Base-by-base conservation (phyloP, 1,140 invertebrate genomes). In the Macrocentrus cingulum region DNA sequence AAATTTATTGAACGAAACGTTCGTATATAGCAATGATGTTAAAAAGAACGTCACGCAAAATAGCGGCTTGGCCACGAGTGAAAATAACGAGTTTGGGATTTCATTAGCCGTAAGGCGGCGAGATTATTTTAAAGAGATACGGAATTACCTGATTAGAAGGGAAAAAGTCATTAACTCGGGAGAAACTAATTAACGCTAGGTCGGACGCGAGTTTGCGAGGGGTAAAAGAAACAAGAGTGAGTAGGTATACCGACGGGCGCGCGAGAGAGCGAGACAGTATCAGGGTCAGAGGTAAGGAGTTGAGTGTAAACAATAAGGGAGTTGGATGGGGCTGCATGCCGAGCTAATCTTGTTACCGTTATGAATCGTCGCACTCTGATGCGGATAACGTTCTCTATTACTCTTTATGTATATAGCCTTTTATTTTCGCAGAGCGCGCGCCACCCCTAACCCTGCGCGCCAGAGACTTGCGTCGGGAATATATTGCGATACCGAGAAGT, bases 41-140 rank as follows among this genome's bases (percentile, higher is more conserved):
- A 16, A 42, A 42, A 19, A 11, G 16, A 18, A 46, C 44, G 6
- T 8, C 18, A 11, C 16, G n/a, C n/a, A n/a, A n/a, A n/a, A n/a
- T 11, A 19, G 11, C 49, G 29, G 18, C n/a, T 39, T 64, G 59
- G 68, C 66, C 70, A 70, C 69, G 71, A 72, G 72, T 74, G 75
- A 77, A 79, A 79, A 76, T 78, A 79, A 79, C 75, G 76, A 80
- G 74, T 80, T 80, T 75, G 78, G 73, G 76, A 80, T 79, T 80
- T 80, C 77, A 80, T 80, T 80, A 80, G 74, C 70, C 67, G 60
- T 71, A 66, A 60, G 74, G 74, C 76, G 77, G 75, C 66, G 67
- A 78, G 76, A 80, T 80, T 79, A 80, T 79, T 80, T 79, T 79
- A 79, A 79, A 80, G 75, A 80, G 76, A 80, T 79, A 80, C 71